Evolutionary conservation across 2,113 vertebrate species (phyloP).

Genomic region (Passer domesticus): DNA sequence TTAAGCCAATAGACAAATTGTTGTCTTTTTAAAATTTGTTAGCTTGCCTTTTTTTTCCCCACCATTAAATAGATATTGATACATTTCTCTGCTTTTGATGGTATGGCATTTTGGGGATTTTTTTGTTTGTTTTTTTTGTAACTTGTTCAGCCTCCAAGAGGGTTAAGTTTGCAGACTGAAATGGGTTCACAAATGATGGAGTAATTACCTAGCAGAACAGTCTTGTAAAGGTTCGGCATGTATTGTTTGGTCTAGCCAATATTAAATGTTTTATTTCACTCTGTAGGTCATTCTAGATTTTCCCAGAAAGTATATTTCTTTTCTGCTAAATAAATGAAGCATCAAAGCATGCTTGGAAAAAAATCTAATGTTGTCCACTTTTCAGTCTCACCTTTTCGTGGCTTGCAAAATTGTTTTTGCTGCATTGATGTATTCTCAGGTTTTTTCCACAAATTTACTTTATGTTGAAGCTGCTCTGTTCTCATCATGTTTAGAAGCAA

Average conservation of each 20-base stretch:
- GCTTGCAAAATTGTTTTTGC: neutral
- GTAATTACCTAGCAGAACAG: neutral
- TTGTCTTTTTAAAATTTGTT: neutral
- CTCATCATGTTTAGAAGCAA: neutral
- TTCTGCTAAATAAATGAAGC: neutral
- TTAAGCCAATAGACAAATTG: neutral
- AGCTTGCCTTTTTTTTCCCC: neutral
- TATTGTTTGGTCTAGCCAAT: neutral
- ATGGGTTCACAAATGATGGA: neutral
- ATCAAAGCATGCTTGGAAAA: neutral
- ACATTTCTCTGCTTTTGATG: neutral
- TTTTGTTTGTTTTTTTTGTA: neutral
- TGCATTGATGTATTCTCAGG: neutral
- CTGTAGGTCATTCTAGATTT: neutral
- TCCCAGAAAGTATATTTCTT: neutral
- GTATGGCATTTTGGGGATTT: neutral
- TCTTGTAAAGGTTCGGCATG: neutral
- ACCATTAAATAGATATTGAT: neutral
- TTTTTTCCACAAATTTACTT: neutral
- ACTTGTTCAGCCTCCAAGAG: neutral
- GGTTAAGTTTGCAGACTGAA: neutral
- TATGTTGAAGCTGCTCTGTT: neutral
- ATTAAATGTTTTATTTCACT: neutral
- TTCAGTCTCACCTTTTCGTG: neutral
- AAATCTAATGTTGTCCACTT: neutral